Evolutionary conservation across 2,888 invertebrate genomes (phyloP), one percentile per base, ranked within the genome.

Genomic region (Eurois occulta): DNA sequence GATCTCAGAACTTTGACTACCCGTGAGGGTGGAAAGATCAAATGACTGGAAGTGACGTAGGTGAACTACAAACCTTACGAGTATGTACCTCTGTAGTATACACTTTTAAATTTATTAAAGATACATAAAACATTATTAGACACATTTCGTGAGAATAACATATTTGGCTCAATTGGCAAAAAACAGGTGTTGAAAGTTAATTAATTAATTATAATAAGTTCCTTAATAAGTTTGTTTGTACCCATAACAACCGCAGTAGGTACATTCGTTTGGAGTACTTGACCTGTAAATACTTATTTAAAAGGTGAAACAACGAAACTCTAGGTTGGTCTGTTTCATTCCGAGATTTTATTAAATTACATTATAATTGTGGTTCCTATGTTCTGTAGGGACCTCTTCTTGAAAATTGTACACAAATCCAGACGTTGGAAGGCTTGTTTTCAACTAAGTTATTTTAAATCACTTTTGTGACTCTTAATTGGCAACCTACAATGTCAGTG

Each of bases 381-480:
- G 13, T 43, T 77, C 32, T 60, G 35, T 55, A n/a, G n/a, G 48
- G 64, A 66, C 35, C 58, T 46, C 7, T 48, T 79, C 75, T 68
- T 76, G 38, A 58, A 67, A 80, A 78, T 71, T 75, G 64, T 55
- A 28, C 3, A 78, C 2, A 38, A 78, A 60, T 70, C 13, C 38
- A 64, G 66, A 52, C 21, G 28, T 28, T 38, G n/a, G 18, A 75
- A 38, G 64, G 77, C 79, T 80, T 77, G 76, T 79, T 71, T 78
- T 69, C 28, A 80, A 21, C 75, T 66, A 79, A 77, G 71, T 78
- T 73, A 73, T 83, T 77, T 83, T 64, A 80, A 78, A 75, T 74
- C 60, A 82, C 73, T 75, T 82, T 80, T 80, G 70, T 81, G 64
- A 60, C 79, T 78, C 71, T 71, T 80, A 80, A 78, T 77, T 86